Base-by-base conservation (phyloP, 2,888 invertebrate genomes). In the Athalia cordata region DNA sequence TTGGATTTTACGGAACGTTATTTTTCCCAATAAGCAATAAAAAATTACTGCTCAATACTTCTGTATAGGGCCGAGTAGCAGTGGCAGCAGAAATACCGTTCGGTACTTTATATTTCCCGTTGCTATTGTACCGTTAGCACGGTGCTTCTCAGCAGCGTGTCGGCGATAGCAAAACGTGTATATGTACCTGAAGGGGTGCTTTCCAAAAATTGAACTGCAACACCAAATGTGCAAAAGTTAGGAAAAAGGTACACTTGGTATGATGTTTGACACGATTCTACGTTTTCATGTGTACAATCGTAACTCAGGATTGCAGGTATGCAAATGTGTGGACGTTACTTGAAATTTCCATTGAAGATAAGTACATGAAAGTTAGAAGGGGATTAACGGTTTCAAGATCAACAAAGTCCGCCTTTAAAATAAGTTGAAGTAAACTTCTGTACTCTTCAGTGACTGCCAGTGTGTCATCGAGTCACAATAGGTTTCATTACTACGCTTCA, bases 1-100 rank as follows among this genome's bases (percentile, higher is more conserved):
- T 68, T 68, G 68, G 52, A 68, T 68, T 52, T 68, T 7, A 13
- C 29, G 52, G 52, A 68, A 43, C 68, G 29, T 68, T 52, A 68
- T 11, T 52, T 9, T 52, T 29, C 68, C 9, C 68, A 15, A 68
- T 68, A 68, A 68, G 52, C 68, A 47, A 68, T 68, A 68, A 68
- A 68, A 68, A 68, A 68, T 68, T 68, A 68, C 68, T 68, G 68
- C 52, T 52, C 52, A 52, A 68, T 68, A 68, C 68, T 47, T 68
- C 68, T 29, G 29, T 29, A 52, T 50, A n/a, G 68, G 11, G 11
- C n/a, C 29, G 68, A 50, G 50, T 29, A 29, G 29, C 29, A 0
- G 29, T 29, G 29, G 29, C 29, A 29, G 29, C 15, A 52, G 43
- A 68, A 68, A 68, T 68, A 68, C 68, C 55, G 68, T 68, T 47